Evolutionary conservation across 2,113 vertebrate genomes (phyloP), one percentile per base, ranked within the genome.

Genomic region (Zapornia atra): DNA sequence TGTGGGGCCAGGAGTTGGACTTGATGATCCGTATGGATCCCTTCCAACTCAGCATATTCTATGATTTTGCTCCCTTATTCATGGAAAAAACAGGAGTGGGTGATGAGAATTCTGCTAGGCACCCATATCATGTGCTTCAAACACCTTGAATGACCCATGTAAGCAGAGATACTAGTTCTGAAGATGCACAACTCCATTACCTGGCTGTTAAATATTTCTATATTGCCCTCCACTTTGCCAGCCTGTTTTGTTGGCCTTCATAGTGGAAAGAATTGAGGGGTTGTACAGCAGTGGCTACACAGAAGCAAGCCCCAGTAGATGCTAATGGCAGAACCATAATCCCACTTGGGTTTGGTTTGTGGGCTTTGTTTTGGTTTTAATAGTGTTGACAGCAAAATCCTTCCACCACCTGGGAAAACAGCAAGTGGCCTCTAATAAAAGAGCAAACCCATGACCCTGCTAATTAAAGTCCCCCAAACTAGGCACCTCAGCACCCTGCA

Each of bases 371-470:
- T 46, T 46, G 44, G 8, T 68, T 95, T 60, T 38, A 86, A 34
- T 38, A 84, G 77, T 2, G 65, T 31, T 71, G 86, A 96, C 68
- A 90, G 53, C 70, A 82, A 88, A 95, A 84, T 6, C 56, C 50
- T 97, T 96, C 96, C 72, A 92, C 92, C 86, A 95, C 56, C 92
- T 96, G 95, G 95, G 96, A 96, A 94, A 95, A 50, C 6, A 84
- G 92, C 82, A 78, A 91, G 33, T 10, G 34, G 80, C 12, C 38
- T 88, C 92, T 75, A 78, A 80, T 26, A 54, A 80, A 91, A 72
- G 40, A 86, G 88, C 54, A 92, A 78, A 92, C 7, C 33, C 77
- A 7, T 25, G 94, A 96, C 94, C 86, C 56, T 5, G 12, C 33
- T 40, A 82, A 78, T 48, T 46, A 2, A 73, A 90, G 48, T 4